Percentiles rank a stretch among this genome's conserved stretches.
phyloP scores from a whole-genome alignment of 2,888 invertebrate genomes.

The Ormia ochracea region DNA sequence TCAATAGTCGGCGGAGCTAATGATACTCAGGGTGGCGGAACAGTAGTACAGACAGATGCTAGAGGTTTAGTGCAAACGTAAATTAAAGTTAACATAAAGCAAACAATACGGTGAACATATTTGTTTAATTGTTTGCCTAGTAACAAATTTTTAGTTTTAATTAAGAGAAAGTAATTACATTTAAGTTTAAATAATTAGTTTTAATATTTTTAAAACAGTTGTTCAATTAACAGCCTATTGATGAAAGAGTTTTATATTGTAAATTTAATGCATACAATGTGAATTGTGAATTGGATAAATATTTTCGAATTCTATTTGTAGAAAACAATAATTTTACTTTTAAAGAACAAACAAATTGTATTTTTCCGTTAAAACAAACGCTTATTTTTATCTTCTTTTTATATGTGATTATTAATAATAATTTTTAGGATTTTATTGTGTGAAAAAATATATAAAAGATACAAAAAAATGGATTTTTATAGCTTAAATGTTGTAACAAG shows the following conservation, averaged over 20 bases:
- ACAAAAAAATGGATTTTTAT: slow-evolving; percentile 35
- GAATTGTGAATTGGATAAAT: no score
- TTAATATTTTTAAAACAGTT: slow-evolving; percentile 4
- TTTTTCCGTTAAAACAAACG: slow-evolving; percentile 56
- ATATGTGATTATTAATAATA: slow-evolving; percentile 54
- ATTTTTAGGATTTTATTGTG: slow-evolving; percentile 55
- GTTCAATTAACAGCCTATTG: no score
- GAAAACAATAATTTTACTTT: slow-evolving; percentile 19
- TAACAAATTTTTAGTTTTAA: slow-evolving; percentile 46
- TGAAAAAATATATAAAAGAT: slow-evolving; percentile 18
- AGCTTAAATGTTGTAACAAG: slow-evolving; percentile 54
- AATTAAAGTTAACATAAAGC: slow-evolving; percentile 59
- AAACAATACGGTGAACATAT: neutral
- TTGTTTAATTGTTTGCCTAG: slow-evolving; percentile 29
- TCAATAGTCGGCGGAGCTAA: slow-evolving; percentile 63
- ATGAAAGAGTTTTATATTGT: no score
- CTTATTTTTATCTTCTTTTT: slow-evolving; percentile 51
- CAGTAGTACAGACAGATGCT: slow-evolving; percentile 67
- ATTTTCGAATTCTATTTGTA: slow-evolving; percentile 46
- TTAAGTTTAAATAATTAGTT: slow-evolving; percentile 21
- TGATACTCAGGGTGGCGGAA: slow-evolving; percentile 57
- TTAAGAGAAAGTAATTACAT: neutral
- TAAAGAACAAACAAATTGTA: slow-evolving; percentile 42
- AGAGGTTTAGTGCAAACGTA: slow-evolving; percentile 76
- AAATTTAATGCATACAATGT: no score